Evolutionary conservation across 2,797 vertebrate species (phyloP), one percentile per base, ranked within the genome.

Genomic region (Propithecus perrieri): DNA sequence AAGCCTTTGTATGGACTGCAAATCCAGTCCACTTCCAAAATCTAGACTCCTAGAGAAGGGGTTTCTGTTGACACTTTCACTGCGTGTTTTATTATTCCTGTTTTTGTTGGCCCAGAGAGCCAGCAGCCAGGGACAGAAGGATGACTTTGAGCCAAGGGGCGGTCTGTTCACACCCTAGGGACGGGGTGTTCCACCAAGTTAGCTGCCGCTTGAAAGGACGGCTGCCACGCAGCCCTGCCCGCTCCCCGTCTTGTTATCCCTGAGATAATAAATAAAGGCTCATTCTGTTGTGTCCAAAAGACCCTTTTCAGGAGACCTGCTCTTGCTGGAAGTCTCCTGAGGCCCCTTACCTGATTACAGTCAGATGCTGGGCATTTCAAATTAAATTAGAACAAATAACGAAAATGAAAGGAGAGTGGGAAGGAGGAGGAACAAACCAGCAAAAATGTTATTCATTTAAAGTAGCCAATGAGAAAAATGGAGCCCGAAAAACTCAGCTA

Each of bases 241-340:
- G 12, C 57, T 88, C 85, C 61, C 12, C 3, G 1, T 95, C 94
- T 94, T 96, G 94, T 94, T 92, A 71, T 95, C 57, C 89, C 71
- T 76, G 86, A 91, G 84, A 97, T 95, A 96, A 96, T 97, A 97
- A 95, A 98, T 85, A 97, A 96, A 97, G 46, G 80, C 96, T 85
- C 76, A 69, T 89, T 96, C 95, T 97, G 55, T 33, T 75, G 79
- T 94, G 67, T 96, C 96, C 97, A 95, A 93, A 97, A 96, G 94
- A 89, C 89, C 78, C 94, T 93, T 94, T 96, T 94, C 94, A 95
- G 76, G 72, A 97, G 95, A 95, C 46, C 57, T 94, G 50, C 61
- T 97, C 84, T 95, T 84, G 86, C 81, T 94, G 89, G 80, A 88
- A 95, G 61, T 95, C 95, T 96, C 94, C 75, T 0, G 84, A 92